Evolutionary conservation across 1,140 invertebrate species (phyloP), one percentile per base, ranked within the genome.

Genomic region (Lucilia sericata): DNA sequence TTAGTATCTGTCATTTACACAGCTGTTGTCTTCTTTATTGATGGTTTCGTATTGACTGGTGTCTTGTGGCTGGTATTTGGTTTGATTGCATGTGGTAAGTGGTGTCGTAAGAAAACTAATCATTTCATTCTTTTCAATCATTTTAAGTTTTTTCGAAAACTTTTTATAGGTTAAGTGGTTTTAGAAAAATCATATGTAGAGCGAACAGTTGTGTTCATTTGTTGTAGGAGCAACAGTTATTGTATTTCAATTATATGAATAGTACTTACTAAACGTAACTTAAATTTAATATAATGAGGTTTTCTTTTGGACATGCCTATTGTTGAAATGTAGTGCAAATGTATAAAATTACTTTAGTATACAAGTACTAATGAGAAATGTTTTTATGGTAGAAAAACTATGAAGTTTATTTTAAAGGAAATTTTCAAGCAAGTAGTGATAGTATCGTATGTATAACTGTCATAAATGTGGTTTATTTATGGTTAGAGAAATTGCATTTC

Each of bases 1-100:
- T 89, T 96, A 25, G 94, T 96, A 83, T 96, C 95, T 83, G 93
- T 96, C 25, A 92, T 96, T 49, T 96, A 95, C 87, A 96, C 95
- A 2, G 93, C 94, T 14, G 94, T 96, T 83, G 93, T 94, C 42
- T 94, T 95, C 88, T 95, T 95, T 88, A 92, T 95, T 60, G 92
- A 95, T 82, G 91, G 90, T 17, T 91, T 92, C 76, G 87, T 91
- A 25, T 82, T 93, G n/a, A 93, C 92, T 83, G 94, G 94, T 21
- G 89, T 92, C 34, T 86, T 95, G 5, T 94, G 93, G 91, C 90
- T 95, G 5, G 88, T 95, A 81, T 91, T 95, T 74, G 95, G 95
- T 8, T 88, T 95, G 80, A 88, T 95, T 84, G 89, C 92, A 82
- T 91, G 94, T 78, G 92, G 94, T 95, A 92, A 93, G 94, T 91